A percentile compares a stretch with the other conserved stretches of the same genome.
Conservation (phyloP, 2,113 vertebrate species). For the Psittacus erithacus region DNA sequence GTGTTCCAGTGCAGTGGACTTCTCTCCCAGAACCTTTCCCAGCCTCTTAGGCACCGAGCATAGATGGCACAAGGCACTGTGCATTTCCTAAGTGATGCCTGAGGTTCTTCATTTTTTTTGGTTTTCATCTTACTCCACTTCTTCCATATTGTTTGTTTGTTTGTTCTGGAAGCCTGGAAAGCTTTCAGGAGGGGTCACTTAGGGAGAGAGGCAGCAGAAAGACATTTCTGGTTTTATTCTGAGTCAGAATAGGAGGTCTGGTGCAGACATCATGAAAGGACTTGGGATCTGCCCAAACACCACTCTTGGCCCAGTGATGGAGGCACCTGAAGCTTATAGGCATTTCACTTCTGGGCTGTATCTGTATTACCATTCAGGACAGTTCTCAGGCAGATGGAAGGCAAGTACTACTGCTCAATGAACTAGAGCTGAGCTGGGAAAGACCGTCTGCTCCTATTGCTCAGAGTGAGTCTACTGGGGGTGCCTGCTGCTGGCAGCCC, state of each 20-base stretch:
- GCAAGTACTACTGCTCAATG: background rate
- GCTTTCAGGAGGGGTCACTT: slow-evolving; percentile 7
- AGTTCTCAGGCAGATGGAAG: background rate
- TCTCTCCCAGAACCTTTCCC: slow-evolving; percentile 37
- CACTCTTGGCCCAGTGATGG: background rate
- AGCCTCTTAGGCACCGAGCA: slow-evolving; percentile 17
- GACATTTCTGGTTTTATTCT: slow-evolving; percentile 9
- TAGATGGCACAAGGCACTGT: background rate
- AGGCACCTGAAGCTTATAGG: background rate
- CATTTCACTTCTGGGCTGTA: background rate
- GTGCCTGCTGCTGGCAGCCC: rapidly evolving
- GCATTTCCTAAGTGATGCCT: slow-evolving; percentile 14
- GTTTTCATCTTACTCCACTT: slow-evolving; percentile 20
- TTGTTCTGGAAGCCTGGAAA: slow-evolving; percentile 16
- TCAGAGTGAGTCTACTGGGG: background rate
- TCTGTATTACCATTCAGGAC: rapidly evolving
- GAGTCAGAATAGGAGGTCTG: background rate
- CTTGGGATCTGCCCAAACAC: background rate
- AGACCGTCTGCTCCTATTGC: background rate
- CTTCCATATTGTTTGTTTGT: background rate
- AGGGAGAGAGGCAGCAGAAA: slow-evolving; percentile 4
- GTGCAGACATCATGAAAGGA: background rate
- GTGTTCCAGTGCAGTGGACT: rapidly evolving
- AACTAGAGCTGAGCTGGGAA: background rate
- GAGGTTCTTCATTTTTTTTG: background rate